Percentiles rank a stretch among this genome's conserved stretches.
Conservation (phyloP, 1,140 invertebrate species). For the Centruroides vittatus region DNA sequence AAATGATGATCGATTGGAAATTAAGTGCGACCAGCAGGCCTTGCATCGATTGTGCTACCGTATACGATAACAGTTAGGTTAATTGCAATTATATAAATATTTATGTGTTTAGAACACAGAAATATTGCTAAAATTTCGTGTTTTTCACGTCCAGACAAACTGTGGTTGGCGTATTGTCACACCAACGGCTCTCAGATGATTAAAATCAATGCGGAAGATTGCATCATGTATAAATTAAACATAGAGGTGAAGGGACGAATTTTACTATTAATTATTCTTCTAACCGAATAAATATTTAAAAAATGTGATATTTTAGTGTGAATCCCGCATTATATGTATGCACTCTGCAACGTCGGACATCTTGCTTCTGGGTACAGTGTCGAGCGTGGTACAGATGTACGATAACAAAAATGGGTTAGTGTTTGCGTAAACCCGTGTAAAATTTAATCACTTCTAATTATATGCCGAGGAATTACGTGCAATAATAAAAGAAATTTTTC, state of each 20-base stretch:
- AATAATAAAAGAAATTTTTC: too few relatives aligned
- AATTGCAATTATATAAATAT: too few relatives aligned
- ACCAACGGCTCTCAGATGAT: constrained; percentile 27
- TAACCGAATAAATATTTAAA: too few relatives aligned
- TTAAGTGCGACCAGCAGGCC: too few relatives aligned
- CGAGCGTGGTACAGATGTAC: constrained; percentile 31
- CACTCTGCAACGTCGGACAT: constrained; percentile 24
- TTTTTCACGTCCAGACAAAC: constrained; percentile 22
- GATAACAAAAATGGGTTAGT: constrained; percentile 21
- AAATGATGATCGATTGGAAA: too few relatives aligned
- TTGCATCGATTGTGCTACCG: too few relatives aligned
- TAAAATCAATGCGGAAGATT: constrained; percentile 25
- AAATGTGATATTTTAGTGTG: constrained; percentile 7
- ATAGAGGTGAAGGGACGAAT: constrained; percentile 27
- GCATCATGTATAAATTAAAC: constrained; percentile 29
- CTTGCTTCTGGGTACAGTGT: constrained; percentile 33
- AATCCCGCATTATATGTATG: constrained; percentile 34
- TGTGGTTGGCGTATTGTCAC: constrained; percentile 33
- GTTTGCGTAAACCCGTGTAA: background rate
- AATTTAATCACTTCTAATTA: too few relatives aligned
- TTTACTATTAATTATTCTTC: constrained; percentile 24
- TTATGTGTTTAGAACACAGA: too few relatives aligned
- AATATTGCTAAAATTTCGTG: too few relatives aligned
- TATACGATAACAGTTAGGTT: too few relatives aligned
- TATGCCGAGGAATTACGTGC: too few relatives aligned